Conservation (phyloP, 2,888 invertebrate species). For the Sinotaia quadrata region DNA sequence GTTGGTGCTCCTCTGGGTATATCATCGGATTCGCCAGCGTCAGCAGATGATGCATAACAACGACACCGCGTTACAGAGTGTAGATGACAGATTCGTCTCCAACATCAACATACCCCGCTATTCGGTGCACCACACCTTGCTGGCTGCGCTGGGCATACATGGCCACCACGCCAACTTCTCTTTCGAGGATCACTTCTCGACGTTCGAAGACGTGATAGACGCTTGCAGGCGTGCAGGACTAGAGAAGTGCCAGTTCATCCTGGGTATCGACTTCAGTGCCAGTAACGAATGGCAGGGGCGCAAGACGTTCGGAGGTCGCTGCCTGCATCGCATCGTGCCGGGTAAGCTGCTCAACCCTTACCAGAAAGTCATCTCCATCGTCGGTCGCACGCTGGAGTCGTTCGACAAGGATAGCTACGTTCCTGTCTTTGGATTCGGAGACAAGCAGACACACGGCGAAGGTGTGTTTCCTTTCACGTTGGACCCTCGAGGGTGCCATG, state of each 20-base stretch:
- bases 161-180: conserved; percentile 51
- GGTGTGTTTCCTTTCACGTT: conserved; percentile 64
- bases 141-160: conserved; percentile 51
- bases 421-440: conserved; percentile 70
- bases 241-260: conserved; percentile 73
- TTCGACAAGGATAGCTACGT: conserved; percentile 66
- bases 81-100: conserved; percentile 11
- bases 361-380: conserved; percentile 69
- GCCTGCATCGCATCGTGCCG: conserved; percentile 70
- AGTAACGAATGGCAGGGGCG: conserved; percentile 76
- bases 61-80: background rate
- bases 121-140: conserved; percentile 45
- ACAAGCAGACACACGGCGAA: conserved; percentile 61
- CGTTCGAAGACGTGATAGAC: conserved; percentile 65
- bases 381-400: conserved; percentile 67
- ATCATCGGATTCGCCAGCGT: conserved; percentile 42
- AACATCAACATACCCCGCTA: conserved; percentile 22
- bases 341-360: conserved; percentile 73
- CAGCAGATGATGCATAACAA: conserved; percentile 14
- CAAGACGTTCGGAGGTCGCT: conserved; percentile 72
- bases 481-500: conserved; percentile 45
- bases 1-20: conserved; percentile 59
- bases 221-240: conserved; percentile 74
- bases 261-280: conserved; percentile 76
- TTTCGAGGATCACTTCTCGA: conserved; percentile 68